A percentile compares a stretch with the other conserved stretches of the same genome.
Conservation (phyloP, 37 sponge, comb jelly and placozoan genomes). For the Axinella damicornis region DNA sequence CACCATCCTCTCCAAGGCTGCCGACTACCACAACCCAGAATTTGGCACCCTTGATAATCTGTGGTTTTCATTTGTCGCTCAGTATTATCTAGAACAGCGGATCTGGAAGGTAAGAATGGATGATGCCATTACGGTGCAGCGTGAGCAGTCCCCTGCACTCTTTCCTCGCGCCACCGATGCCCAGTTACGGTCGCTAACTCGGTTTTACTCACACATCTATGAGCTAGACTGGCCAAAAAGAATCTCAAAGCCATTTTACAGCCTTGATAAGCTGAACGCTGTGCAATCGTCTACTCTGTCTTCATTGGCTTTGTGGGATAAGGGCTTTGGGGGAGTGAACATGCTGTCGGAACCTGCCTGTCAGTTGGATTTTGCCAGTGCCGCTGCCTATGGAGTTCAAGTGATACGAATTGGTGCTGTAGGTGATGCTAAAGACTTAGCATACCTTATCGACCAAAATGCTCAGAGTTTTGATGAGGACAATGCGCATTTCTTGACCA, state of each 20-base stretch:
- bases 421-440: constrained; percentile 52
- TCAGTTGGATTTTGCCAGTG: constrained; percentile 40
- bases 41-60: neutral
- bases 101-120: constrained; percentile 3
- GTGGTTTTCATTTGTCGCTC: constrained; percentile 10
- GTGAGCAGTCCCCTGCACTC: neutral
- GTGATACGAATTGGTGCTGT: constrained; percentile 69
- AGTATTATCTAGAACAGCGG: neutral
- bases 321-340: constrained; percentile 60
- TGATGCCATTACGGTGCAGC: neutral
- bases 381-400: constrained; percentile 39
- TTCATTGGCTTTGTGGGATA: constrained; percentile 12
- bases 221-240: constrained; percentile 35
- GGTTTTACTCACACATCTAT: constrained; percentile 15
- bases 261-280: neutral
- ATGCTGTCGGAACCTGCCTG: constrained; percentile 56
- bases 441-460: constrained; percentile 24
- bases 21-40: neutral
- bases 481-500: constrained; percentile 15
- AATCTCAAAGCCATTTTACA: neutral
- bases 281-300: neutral
- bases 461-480: constrained; percentile 18
- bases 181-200: neutral
- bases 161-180: neutral
- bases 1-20: neutral